Evolutionary conservation across 1,140 invertebrate species (phyloP), one percentile per base, ranked within the genome.

Genomic region (Drosophila navojoa): DNA sequence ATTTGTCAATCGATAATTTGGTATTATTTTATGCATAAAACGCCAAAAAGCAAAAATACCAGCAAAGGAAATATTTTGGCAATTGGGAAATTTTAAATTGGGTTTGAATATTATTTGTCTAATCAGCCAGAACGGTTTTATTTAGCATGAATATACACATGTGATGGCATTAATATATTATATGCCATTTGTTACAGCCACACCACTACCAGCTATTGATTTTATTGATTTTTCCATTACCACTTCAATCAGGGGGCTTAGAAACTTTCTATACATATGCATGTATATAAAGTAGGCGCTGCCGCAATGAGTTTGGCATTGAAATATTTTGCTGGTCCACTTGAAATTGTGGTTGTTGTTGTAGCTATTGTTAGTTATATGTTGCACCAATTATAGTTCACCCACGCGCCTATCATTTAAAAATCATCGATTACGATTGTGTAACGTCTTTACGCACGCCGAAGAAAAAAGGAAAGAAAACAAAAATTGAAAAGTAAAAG

Each of bases 341-440:
- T 62, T 52, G 19, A 29, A 13, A 38, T 10, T 38, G 42, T 16
- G 13, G 42, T 16, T 45, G n/a, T 45, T 45, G 9, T 44, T 44
- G 2, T 38, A 11, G 6, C 47, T 68, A 32, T 19, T 19, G 7
- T 13, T 40, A 53, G 38, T 54, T 22, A 22, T 22, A 22, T 22
- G 19, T 22, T 22, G 19, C 19, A 54, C 22, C 59, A 59, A 38
- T 47, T 38, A 25, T 38, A 54, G 50, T 7, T 13, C 42, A 35
- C 71, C 71, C 71, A 73, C 71, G 57, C 64, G 64, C 50, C 71
- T 27, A 60, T 68, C 55, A 73, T 68, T 73, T 64, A 73, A 73
- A 55, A 49, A 25, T 50, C 71, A 61, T 73, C 64, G 57, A 73
- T 73, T 44, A 61, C 57, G 57, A 49, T 73, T 69, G 57, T 68